Conservation (phyloP, 2,113 vertebrate species). For the Amblyopsis rosae region DNA sequence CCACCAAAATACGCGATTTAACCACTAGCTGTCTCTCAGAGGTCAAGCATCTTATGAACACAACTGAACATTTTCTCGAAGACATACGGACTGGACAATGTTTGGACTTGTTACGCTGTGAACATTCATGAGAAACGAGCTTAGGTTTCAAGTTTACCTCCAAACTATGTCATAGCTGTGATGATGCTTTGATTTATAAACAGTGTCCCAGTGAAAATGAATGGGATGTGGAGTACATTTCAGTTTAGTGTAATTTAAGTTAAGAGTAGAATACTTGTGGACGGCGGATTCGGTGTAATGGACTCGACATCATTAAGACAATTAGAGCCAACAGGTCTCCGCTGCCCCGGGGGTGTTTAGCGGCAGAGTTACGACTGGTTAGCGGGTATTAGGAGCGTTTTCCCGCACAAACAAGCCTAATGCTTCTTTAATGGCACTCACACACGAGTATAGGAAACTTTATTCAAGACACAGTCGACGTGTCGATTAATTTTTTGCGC, state of each 20-base stretch:
- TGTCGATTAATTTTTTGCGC: slow-evolving; percentile 24
- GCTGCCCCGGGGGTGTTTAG: slow-evolving; percentile 9
- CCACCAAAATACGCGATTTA: not conserved
- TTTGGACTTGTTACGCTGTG: slow-evolving; percentile 73
- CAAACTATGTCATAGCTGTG: slow-evolving; percentile 13
- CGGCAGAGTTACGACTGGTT: not conserved
- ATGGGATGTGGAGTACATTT: slow-evolving; percentile 11
- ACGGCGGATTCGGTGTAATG: not conserved
- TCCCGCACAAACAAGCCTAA: not conserved
- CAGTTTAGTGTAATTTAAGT: slow-evolving; percentile 9
- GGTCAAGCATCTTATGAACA: slow-evolving; percentile 2
- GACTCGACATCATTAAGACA: slow-evolving; percentile 22
- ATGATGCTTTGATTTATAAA: slow-evolving; percentile 47
- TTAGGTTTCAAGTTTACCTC: not conserved
- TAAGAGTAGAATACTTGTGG: slow-evolving; percentile 6
- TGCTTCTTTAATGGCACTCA: slow-evolving; percentile 49
- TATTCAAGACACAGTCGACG: slow-evolving; percentile 31
- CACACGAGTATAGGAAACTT: slow-evolving; percentile 49
- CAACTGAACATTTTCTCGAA: not conserved
- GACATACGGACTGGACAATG: not conserved
- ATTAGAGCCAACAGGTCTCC: slow-evolving; percentile 35
- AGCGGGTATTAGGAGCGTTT: slow-evolving; percentile 9
- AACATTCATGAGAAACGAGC: slow-evolving; percentile 16
- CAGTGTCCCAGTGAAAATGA: not conserved
- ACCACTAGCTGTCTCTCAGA: not conserved